Conservation (phyloP, 2,888 invertebrate species). For the Agapetus fuscipes region DNA sequence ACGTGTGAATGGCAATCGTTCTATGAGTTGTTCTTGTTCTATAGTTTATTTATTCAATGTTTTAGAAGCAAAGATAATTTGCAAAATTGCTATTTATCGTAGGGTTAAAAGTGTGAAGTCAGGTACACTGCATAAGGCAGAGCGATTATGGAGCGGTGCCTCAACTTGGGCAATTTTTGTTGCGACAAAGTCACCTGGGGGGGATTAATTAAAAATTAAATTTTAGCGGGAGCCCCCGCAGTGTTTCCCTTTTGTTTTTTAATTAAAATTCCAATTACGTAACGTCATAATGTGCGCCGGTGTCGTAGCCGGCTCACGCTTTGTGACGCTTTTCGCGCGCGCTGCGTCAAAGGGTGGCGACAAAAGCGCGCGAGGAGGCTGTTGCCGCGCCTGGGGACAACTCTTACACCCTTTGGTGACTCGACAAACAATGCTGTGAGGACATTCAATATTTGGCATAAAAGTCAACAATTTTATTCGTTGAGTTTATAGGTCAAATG, state of each 20-base stretch:
- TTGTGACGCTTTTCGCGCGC: conserved; percentile 11
- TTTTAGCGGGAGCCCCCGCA: conserved; percentile 9
- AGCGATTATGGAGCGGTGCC: background rate
- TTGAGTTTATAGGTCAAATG: no score
- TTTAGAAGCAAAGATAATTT: no score
- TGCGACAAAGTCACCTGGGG: conserved; percentile 19
- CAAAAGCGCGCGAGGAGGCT: background rate
- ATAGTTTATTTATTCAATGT: no score
- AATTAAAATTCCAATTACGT: conserved; percentile 21
- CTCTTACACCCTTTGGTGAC: no score
- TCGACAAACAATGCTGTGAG: no score
- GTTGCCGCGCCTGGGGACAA: no score
- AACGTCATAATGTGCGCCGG: conserved; percentile 18
- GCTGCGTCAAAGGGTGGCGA: conserved; percentile 8
- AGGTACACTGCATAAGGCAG: background rate
- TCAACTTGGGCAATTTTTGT: conserved; percentile 16
- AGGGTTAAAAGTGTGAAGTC: no score
- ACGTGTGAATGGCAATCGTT: no score
- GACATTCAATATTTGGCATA: no score
- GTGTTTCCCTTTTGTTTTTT: conserved; percentile 15
- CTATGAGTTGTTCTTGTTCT: no score
- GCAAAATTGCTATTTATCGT: no score
- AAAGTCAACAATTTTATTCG: no score
- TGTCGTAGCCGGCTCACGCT: conserved; percentile 12
- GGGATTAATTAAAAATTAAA: conserved; percentile 20